Evolutionary conservation across 2,113 vertebrate genomes (phyloP).

Genomic region (Paramormyrops kingsleyae): DNA sequence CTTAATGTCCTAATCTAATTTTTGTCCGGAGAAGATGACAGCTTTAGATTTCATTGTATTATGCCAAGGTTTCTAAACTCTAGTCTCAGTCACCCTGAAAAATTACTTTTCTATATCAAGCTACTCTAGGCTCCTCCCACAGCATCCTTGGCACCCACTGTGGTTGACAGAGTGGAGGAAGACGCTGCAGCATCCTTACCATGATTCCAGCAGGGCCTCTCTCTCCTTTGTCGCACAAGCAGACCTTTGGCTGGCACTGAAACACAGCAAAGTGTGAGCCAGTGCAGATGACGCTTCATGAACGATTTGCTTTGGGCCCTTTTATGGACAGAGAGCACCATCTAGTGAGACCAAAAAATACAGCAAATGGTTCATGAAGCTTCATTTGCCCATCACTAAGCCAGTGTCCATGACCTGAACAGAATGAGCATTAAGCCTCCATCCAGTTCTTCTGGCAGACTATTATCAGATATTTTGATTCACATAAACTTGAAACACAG

Average conservation of each 20-base stretch:
- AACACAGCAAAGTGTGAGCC: constrained; percentile 8
- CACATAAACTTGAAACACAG: background rate
- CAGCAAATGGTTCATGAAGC: no score
- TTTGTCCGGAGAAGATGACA: no score
- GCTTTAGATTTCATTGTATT: no score
- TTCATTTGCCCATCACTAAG: no score
- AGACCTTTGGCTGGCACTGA: constrained; percentile 69
- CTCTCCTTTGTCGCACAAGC: constrained; percentile 69
- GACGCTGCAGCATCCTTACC: constrained; percentile 52
- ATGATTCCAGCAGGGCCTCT: constrained; percentile 62
- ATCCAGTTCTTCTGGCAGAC: background rate
- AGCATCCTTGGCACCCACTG: background rate
- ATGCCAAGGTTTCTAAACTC: no score
- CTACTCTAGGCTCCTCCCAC: background rate
- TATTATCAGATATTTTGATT: background rate
- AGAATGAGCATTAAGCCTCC: background rate
- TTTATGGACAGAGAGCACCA: no score
- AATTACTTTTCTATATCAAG: no score
- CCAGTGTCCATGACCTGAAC: background rate
- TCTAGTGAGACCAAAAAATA: no score
- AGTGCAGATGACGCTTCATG: no score
- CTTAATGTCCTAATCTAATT: background rate
- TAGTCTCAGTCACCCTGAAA: no score
- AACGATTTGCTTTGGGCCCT: no score
- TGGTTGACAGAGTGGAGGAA: background rate